Conservation (phyloP, 2,113 vertebrate genomes). For the Chionomys nivalis region DNA sequence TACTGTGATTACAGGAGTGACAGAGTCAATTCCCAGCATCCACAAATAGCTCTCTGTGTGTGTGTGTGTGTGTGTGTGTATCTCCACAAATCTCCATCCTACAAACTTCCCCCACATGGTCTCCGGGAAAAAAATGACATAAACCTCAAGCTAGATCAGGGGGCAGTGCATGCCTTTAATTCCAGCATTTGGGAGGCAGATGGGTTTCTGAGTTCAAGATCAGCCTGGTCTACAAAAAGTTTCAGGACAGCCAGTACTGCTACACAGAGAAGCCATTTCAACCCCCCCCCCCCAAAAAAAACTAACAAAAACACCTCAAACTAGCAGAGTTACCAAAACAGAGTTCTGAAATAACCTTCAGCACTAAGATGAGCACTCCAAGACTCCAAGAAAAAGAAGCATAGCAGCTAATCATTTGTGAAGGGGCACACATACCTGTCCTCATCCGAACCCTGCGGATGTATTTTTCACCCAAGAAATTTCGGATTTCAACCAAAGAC, state of each 20-base stretch:
- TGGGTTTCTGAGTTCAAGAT: too few species aligned
- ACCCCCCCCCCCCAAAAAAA: too few species aligned
- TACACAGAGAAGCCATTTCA: too few species aligned
- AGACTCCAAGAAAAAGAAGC: neutral
- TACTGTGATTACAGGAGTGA: neutral
- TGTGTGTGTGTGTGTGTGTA: too few species aligned
- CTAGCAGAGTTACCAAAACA: neutral
- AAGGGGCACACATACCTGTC: slow-evolving; percentile 84
- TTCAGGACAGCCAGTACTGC: too few species aligned
- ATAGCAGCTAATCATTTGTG: neutral
- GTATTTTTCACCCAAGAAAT: slow-evolving; percentile 99
- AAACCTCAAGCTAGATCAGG: neutral
- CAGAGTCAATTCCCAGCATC: neutral
- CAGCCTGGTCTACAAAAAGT: too few species aligned
- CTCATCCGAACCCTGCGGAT: slow-evolving; percentile 98
- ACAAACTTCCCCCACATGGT: neutral
- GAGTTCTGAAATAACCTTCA: neutral
- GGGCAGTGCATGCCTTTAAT: too few species aligned
- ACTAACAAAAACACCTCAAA: too few species aligned
- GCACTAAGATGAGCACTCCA: neutral
- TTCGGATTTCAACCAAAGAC: slow-evolving; percentile 97
- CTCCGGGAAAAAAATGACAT: neutral
- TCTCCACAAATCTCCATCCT: accelerated
- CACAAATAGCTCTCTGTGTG: neutral
- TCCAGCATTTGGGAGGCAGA: too few species aligned